A percentile compares a stretch with the other conserved stretches of the same genome.
phyloP scores from a whole-genome alignment of 2,113 vertebrate species.

The Empidonax traillii region DNA sequence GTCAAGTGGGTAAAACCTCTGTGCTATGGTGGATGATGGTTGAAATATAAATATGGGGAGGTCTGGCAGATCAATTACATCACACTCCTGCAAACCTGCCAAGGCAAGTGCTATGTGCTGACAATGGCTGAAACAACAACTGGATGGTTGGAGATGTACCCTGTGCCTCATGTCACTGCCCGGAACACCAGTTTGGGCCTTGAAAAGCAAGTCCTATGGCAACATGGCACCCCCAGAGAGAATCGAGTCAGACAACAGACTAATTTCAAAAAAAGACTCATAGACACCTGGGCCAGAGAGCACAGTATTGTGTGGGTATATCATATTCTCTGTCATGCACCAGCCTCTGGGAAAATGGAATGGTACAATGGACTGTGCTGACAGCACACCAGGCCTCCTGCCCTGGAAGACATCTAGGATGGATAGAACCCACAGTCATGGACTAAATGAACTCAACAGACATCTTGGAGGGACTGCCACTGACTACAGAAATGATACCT shows the following conservation, averaged over 20 bases:
- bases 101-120: not conserved
- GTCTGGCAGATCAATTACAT: too few species aligned
- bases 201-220: too few species aligned
- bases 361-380: not conserved
- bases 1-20: too few species aligned
- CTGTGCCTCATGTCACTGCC: too few species aligned
- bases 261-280: not conserved
- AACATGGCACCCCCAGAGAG: too few species aligned
- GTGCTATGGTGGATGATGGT: too few species aligned
- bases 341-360: not conserved
- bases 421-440: not conserved
- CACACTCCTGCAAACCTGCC: too few species aligned
- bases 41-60: too few species aligned
- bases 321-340: not conserved
- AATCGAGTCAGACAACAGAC: too few species aligned
- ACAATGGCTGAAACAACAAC: not conserved
- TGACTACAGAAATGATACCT: too few species aligned
- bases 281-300: not conserved
- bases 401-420: not conserved
- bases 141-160: not conserved
- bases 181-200: too few species aligned
- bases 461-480: too few species aligned
- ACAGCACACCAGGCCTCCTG: not conserved
- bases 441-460: not conserved
- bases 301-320: not conserved